Evolutionary conservation across 2,797 vertebrate genomes (phyloP).

Genomic region (Phalloptychus januarius): DNA sequence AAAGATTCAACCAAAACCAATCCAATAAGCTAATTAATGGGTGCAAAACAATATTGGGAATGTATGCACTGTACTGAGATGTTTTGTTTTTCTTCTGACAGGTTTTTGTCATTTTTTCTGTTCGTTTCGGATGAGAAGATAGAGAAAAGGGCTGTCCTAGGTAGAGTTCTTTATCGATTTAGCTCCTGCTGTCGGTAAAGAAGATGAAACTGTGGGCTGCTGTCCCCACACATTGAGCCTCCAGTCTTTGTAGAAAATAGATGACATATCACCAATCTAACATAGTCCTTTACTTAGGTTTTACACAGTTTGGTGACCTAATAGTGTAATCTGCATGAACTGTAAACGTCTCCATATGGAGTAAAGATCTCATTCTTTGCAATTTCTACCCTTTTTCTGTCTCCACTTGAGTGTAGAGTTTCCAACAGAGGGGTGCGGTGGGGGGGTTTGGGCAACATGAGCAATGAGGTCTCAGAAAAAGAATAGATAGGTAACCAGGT

Average conservation of each 20-base stretch:
- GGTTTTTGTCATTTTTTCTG: neutral
- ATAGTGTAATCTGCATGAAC: neutral
- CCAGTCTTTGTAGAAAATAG: neutral
- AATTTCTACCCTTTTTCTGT: neutral
- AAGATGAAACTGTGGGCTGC: neutral
- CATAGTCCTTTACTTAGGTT: neutral
- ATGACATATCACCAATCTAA: neutral
- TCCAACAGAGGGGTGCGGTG: neutral
- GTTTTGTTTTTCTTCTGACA: neutral
- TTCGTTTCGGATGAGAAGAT: neutral
- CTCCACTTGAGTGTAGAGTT: neutral
- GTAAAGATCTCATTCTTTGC: neutral
- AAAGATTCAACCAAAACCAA: neutral
- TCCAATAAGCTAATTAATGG: neutral
- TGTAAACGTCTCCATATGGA: slow-evolving; percentile 9
- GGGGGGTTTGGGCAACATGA: neutral
- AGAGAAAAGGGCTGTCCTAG: neutral
- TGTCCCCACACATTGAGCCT: neutral
- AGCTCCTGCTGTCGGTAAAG: neutral
- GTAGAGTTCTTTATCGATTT: neutral
- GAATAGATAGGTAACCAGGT: slow-evolving; percentile 30
- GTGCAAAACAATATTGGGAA: neutral
- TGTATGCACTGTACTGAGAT: neutral
- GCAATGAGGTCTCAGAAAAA: slow-evolving; percentile 28
- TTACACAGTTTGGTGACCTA: neutral